phyloP scores from a whole-genome alignment of 1,140 invertebrate genomes.

The Lysiphlebus fabarum region DNA sequence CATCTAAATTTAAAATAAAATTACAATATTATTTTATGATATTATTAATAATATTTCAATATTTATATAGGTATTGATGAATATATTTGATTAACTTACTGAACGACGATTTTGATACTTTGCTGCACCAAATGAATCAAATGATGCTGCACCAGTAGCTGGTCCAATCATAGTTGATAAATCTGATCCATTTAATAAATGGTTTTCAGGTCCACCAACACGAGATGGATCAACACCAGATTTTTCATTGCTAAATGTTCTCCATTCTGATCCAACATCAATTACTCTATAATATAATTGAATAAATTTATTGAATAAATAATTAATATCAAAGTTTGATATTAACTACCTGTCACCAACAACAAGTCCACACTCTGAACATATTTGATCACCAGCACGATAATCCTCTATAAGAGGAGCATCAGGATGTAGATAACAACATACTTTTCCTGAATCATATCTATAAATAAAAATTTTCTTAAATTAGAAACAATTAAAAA shows the following conservation, averaged over 20 bases:
- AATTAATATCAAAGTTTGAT: neutral
- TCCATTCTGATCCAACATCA: constrained; percentile 99
- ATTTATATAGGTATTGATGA: too few relatives aligned
- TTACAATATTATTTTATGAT: neutral
- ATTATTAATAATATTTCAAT: too few relatives aligned
- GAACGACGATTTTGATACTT: constrained; percentile 93
- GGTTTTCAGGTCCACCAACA: constrained; percentile 97
- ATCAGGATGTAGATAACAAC: constrained; percentile 93
- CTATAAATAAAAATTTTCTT: too few relatives aligned
- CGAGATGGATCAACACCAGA: constrained; percentile 94
- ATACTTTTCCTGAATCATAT: constrained; percentile 72
- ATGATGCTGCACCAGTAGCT: constrained; percentile 77
- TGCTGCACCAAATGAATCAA: constrained; percentile 80
- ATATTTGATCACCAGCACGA: constrained; percentile 97
- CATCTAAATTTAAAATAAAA: constrained; percentile 56
- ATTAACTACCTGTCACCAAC: constrained; percentile 87
- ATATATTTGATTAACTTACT: constrained; percentile 53
- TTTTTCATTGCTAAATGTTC: constrained; percentile 99
- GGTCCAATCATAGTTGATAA: constrained; percentile 96
- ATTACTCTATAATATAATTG: constrained; percentile 72
- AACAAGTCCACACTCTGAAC: constrained; percentile 96
- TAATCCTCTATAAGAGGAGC: constrained; percentile 96
- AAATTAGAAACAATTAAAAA: too few relatives aligned
- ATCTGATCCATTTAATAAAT: constrained; percentile 91
- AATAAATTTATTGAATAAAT: neutral